Conservation (phyloP, 2,797 vertebrate genomes). For the Sebastes alutus region DNA sequence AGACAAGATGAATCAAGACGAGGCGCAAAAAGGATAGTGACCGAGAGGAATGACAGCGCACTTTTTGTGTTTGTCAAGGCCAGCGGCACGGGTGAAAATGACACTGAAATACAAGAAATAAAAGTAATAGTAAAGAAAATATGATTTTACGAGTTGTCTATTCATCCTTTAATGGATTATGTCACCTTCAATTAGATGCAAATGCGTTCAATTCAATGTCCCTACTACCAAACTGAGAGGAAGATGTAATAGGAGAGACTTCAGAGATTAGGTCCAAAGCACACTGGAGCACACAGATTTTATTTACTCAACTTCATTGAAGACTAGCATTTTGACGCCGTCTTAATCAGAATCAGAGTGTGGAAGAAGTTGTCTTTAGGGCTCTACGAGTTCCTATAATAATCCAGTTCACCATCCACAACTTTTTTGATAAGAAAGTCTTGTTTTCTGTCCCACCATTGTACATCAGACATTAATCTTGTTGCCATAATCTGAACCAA, state of each 20-base stretch:
- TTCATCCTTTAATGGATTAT: not conserved
- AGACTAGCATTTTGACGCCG: no score
- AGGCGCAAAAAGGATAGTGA: not conserved
- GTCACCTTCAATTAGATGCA: no score
- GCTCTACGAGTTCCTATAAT: not conserved
- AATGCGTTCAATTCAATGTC: not conserved
- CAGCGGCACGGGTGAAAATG: not conserved
- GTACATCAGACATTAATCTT: not conserved
- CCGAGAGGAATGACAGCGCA: not conserved
- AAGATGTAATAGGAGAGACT: not conserved
- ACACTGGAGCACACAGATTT: no score
- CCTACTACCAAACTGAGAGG: not conserved
- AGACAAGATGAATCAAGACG: not conserved
- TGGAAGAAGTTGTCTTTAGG: not conserved
- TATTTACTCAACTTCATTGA: no score
- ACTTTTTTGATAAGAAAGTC: not conserved
- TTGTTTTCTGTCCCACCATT: not conserved
- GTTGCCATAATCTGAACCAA: not conserved
- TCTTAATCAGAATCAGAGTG: not conserved
- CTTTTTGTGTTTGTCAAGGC: not conserved
- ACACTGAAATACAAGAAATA: not conserved
- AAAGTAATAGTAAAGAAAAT: not conserved
- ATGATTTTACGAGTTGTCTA: not conserved
- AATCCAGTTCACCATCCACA: not conserved
- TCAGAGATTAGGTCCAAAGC: no score